Evolutionary conservation across 1,140 invertebrate species (phyloP), one percentile per base, ranked within the genome.

Genomic region (Oryctes rhinoceros): DNA sequence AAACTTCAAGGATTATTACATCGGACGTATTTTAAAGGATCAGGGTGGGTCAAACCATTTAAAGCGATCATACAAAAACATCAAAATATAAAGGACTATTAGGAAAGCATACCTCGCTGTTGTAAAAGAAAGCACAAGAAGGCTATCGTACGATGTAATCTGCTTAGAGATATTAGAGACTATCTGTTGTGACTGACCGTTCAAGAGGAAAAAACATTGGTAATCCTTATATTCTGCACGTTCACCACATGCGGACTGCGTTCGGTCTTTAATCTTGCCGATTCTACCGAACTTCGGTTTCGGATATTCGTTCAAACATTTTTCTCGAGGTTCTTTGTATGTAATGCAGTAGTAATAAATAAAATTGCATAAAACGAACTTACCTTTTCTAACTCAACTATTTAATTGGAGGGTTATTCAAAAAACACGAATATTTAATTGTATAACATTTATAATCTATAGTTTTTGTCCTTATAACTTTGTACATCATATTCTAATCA

Each of bases 381-480:
- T 44, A 44, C 39, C 39, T 44, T 44, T 10, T 44, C 9, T 10
- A 44, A 44, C 39, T 44, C 9, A 10, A 44, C 1, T 10, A 44
- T 65, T n/a, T 65, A 65, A 18, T 3, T 44, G 39, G 5, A 47
- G 18, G 35, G 48, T 13, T 78, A 78, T 18, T 15, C 35, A 20
- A 78, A 62, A 7, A 78, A 39, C 11, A 59, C 15, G 0, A 62
- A 15, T 53, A 59, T 13, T 13, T 53, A 62, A 35, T 65, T 67
- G 67, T 59, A 79, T 79, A 79, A 79, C 78, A 79, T 79, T 79
- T 79, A 79, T 79, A 62, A 49, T 37, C 53, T 79, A 79, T 24
- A 65, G 11, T 77, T 77, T 65, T 79, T 44, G 0, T 44, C 39
- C 5, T 44, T 53, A 53, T 30, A 71, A 79, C 78, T 79, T 48